Base-by-base conservation (phyloP, 1,140 invertebrate species). In the Temnothorax nylanderi region DNA sequence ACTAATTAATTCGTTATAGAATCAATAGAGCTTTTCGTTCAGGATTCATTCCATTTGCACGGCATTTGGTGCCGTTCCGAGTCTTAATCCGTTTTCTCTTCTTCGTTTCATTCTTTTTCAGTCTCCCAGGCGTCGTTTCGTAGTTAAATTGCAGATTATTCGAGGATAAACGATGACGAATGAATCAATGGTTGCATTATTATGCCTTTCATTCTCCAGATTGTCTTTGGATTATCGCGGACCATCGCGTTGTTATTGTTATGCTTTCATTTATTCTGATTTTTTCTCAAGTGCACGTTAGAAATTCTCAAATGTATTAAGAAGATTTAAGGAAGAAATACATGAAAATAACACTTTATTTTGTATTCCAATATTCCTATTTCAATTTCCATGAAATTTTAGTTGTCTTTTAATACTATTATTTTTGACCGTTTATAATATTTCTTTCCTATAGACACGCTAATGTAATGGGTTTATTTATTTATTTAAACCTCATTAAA, bases 1-100 rank as follows among this genome's bases (percentile, higher is more conserved):
- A 85, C 81, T 91, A 91, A 91, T 91, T 91, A 91, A 74, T 86
- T 88, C 87, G 54, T 91, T 90, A 91, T 88, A 54, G 80, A 90
- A 90, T 86, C 89, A 81, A 67, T 67, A 74, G 41, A 67, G 58
- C 62, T 74, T 60, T 76, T 56, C 51, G 77, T 65, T 54, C 47
- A 72, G 16, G 51, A 76, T 56, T 85, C 37, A 34, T 71, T 78
- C 65, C 51, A 82, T 62, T 72, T 84, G 44, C 62, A 84, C 56
- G 67, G 65, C 54, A 51, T 82, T 82, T 71, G n/a, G 77, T 51
- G 60, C 85, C n/a, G 49, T 49, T 80, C 51, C n/a, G 44, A 34
- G 67, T 47, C 62, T 90, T 80, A 90, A 88, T 90, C 89, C 76
- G 71, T 88, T 88, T 82, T 62, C 51, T 65, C 71, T 41, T 60